Conservation (phyloP, 2,797 vertebrate species). For the Bradypodion ventrale region DNA sequence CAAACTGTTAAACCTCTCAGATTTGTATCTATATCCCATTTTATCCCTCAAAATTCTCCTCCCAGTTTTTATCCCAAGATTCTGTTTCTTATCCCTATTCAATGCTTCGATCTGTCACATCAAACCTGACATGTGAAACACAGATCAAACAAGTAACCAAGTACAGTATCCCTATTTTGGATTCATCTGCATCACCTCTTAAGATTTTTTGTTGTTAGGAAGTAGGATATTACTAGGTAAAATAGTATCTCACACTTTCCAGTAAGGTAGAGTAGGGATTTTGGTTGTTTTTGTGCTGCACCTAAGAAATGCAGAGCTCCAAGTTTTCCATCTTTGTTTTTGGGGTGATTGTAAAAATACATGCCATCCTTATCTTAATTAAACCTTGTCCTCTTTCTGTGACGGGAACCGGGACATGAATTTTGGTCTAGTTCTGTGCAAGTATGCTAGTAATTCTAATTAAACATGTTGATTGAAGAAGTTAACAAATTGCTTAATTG, state of each 20-base stretch:
- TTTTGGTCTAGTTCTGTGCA: conserved; percentile 26
- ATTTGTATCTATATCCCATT: too few relatives aligned
- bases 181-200: background rate
- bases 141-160: too few relatives aligned
- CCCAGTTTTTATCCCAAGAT: too few relatives aligned
- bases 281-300: background rate
- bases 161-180: background rate
- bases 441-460: conserved; percentile 39
- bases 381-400: background rate
- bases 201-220: background rate
- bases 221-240: background rate
- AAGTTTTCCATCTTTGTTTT: conserved; percentile 15
- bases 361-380: conserved; percentile 16
- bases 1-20: too few relatives aligned
- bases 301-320: background rate
- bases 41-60: background rate
- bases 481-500: conserved; percentile 42
- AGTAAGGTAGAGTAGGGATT: background rate
- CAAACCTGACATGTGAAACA: too few relatives aligned
- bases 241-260: background rate
- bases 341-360: background rate
- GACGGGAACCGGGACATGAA: conserved; percentile 13
- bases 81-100: background rate
- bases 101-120: too few relatives aligned
- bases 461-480: conserved; percentile 39